Evolutionary conservation across 2,797 vertebrate species (phyloP), one percentile per base, ranked within the genome.

Genomic region (Agapornis canus): DNA sequence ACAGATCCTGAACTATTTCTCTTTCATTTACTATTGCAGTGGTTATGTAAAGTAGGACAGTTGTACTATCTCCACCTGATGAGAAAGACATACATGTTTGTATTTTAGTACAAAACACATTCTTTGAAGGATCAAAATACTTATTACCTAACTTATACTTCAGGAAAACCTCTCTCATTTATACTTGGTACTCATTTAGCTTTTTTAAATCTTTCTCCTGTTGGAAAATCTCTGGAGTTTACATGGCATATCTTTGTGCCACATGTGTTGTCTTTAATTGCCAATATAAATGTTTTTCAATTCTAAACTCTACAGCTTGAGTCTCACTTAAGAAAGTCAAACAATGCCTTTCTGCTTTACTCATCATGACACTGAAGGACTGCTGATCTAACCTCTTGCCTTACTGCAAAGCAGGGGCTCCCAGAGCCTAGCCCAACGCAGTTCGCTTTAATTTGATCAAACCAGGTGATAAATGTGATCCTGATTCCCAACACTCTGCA

Each of bases 271-370:
- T 15, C 42, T 84, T 88, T 86, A 95, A 90, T 47, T 90, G 91
- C 87, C 95, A 97, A 86, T n/a, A 89, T 49, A 95, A 92, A 94
- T 89, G 89, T 86, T 96, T 96, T 95, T 86, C 82, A 94, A 45
- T 59, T 92, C 64, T 31, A 70, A 90, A 63, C 37, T 94, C 79
- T 61, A 21, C 59, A 92, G 76, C 51, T 90, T 73, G 85, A 91
- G 60, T 71, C 95, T 90, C 73, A 32, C 87, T 94, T 86, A 86
- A 0, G 56, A 76, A 96, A 90, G 73, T 43, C 80, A 90, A 77
- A 82, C 40, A 92, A 60, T 0, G 3, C 43, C 48, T 77, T 64
- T 94, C 86, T 95, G 94, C 80, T 96, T 94, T 94, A 54, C 48
- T 90, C 77, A 92, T 89, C 87, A 94, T 1, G 0, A 3, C 0